Percentiles rank a stretch among this genome's conserved stretches.
These are phyloP conservation scores for Falco novaeseelandiae DNA, from an alignment of 2,797 vertebrate species.

Conservation along the genomic window DNA sequence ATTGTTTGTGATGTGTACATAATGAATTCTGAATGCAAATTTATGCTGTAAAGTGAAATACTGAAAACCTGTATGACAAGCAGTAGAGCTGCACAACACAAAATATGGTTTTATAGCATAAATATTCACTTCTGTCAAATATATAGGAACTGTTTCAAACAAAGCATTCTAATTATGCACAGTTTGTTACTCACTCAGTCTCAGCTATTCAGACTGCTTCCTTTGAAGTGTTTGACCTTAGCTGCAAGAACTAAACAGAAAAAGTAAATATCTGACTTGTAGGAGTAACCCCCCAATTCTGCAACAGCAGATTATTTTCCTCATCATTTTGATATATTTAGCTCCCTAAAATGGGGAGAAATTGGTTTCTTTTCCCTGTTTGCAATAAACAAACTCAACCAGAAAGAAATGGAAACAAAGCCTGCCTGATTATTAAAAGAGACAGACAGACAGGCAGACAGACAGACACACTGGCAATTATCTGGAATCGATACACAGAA, in stretches of 20 bases:
- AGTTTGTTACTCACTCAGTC: slow-evolving; percentile 37
- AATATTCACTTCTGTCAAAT: slow-evolving; percentile 52
- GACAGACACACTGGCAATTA: not conserved
- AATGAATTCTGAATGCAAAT: slow-evolving; percentile 66
- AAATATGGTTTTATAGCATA: slow-evolving; percentile 47
- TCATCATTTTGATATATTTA: not conserved
- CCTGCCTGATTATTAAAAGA: not conserved
- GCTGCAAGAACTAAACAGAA: not conserved
- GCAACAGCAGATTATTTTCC: not conserved
- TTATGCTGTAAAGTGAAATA: slow-evolving; percentile 51
- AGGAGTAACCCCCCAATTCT: not conserved
- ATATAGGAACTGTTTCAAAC: slow-evolving; percentile 39
- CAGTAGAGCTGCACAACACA: slow-evolving; percentile 47
- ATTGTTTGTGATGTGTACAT: slow-evolving; percentile 53
- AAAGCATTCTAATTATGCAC: slow-evolving; percentile 44
- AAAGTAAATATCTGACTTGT: not conserved
- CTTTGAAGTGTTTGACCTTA: slow-evolving; percentile 47
- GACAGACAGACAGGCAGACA: not conserved
- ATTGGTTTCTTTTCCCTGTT: not conserved
- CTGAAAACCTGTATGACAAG: slow-evolving; percentile 59
- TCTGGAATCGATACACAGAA: not conserved
- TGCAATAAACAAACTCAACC: not conserved
- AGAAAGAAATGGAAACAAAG: not conserved
- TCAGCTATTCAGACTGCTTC: slow-evolving; percentile 15
- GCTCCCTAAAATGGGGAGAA: not conserved